A percentile compares a stretch with the other conserved stretches of the same genome.
These are phyloP conservation scores for Ostrea denselamellosa DNA, from an alignment of 1,140 invertebrate genomes.

Conservation along the genomic window DNA sequence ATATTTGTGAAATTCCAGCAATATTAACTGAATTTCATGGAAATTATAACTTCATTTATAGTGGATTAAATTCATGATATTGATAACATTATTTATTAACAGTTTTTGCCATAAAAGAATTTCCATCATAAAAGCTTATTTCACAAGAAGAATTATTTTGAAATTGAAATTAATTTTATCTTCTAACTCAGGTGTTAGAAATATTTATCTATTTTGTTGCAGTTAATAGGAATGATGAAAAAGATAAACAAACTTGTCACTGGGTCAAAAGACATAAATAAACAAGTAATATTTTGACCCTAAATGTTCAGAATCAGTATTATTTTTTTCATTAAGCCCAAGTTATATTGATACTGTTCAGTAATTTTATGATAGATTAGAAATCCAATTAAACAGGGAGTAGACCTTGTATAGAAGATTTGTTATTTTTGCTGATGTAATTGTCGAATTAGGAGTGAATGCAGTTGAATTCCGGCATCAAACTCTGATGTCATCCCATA, in stretches of 20 bases:
- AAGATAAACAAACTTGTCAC: not conserved
- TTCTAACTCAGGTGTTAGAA: not conserved
- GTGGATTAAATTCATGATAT: not conserved
- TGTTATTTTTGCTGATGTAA: not conserved
- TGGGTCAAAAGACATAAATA: not conserved
- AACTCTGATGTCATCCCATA: not conserved
- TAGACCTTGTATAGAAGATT: not conserved
- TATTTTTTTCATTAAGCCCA: not conserved
- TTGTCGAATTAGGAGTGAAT: slow-evolving; percentile 26
- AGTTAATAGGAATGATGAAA: not conserved
- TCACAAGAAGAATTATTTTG: no score
- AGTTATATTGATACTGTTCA: not conserved
- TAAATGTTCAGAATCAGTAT: not conserved
- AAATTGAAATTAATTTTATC: not conserved
- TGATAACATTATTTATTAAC: not conserved
- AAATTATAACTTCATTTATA: not conserved
- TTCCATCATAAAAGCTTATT: no score
- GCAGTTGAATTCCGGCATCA: slow-evolving; percentile 6
- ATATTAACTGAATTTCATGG: not conserved
- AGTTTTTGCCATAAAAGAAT: not conserved
- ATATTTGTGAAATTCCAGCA: not conserved
- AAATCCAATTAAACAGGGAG: not conserved
- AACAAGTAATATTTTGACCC: not conserved
- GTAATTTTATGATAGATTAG: not conserved
- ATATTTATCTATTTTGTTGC: not conserved